Evolutionary conservation across 2,797 vertebrate species (phyloP).

Genomic region (Brachymystax lenok): DNA sequence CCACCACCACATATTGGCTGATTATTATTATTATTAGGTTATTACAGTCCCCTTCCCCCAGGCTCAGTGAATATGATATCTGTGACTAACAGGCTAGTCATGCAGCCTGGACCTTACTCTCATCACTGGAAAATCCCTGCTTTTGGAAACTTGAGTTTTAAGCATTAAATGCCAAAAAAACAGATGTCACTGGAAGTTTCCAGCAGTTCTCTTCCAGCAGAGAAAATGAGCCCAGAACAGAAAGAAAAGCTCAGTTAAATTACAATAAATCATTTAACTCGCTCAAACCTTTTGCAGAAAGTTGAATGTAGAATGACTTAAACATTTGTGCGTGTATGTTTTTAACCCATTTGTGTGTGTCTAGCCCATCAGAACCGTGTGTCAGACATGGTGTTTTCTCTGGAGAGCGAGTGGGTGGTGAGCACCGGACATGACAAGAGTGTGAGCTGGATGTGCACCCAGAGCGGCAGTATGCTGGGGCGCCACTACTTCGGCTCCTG

Average conservation of each 20-base stretch:
- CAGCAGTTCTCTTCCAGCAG: constrained; percentile 23
- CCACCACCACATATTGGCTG: neutral
- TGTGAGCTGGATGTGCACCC: constrained; percentile 96
- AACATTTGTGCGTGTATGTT: constrained; percentile 14
- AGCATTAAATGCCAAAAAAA: constrained; percentile 20
- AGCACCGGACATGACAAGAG: constrained; percentile 97
- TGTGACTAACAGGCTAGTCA: constrained; percentile 26
- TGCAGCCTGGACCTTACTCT: constrained; percentile 8
- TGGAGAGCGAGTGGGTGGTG: constrained; percentile 91
- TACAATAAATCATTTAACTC: neutral
- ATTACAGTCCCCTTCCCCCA: neutral
- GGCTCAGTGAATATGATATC: constrained; percentile 3
- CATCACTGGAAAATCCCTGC: constrained; percentile 32
- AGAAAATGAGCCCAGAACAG: constrained; percentile 2
- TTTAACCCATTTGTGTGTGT: constrained; percentile 22
- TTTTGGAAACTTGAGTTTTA: constrained; percentile 12
- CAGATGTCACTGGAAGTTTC: constrained; percentile 40
- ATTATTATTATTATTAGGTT: neutral
- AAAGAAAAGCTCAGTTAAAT: neutral
- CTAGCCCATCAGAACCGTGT: constrained; percentile 95
- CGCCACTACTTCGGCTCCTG: constrained; percentile 89
- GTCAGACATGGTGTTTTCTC: constrained; percentile 89
- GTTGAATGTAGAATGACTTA: constrained; percentile 59
- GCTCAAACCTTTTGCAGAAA: neutral
- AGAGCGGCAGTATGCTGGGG: constrained; percentile 90